phyloP scores from a whole-genome alignment of 2,888 invertebrate genomes.

The Callinectes sapidus region DNA sequence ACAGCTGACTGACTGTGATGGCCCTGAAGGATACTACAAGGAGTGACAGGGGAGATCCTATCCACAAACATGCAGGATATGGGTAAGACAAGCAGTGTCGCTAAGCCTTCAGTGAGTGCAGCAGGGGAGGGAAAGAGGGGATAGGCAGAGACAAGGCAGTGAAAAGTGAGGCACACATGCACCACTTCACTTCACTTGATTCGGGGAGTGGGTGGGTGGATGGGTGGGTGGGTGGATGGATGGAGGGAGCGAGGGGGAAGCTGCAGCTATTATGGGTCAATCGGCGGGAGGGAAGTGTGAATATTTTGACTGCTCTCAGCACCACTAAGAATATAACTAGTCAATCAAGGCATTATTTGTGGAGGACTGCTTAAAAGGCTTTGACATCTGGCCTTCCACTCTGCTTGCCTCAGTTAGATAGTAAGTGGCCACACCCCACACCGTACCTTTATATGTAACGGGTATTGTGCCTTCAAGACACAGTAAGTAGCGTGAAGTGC shows the following conservation, averaged over 20 bases:
- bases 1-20: not conserved
- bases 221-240: not conserved
- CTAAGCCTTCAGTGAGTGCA: not conserved
- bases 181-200: constrained; percentile 23
- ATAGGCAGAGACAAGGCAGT: not conserved
- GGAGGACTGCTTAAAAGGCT: constrained; percentile 50
- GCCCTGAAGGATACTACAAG: not conserved
- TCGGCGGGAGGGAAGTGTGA: constrained; percentile 19
- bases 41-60: not conserved
- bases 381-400: constrained; percentile 49
- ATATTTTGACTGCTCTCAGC: constrained; percentile 62
- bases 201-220: not conserved
- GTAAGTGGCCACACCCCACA: constrained; percentile 32
- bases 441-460: constrained; percentile 72
- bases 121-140: not conserved
- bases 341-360: constrained; percentile 41
- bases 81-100: not conserved
- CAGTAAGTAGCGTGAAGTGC: constrained; percentile 72
- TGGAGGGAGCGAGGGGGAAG: not conserved
- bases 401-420: constrained; percentile 52
- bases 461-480: constrained; percentile 72
- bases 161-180: not conserved
- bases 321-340: not conserved
- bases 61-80: not conserved
- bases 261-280: not conserved